Percentiles rank a stretch among this genome's conserved stretches.
phyloP scores from a whole-genome alignment of 2,113 vertebrate species.

The Heterocephalus glaber region DNA sequence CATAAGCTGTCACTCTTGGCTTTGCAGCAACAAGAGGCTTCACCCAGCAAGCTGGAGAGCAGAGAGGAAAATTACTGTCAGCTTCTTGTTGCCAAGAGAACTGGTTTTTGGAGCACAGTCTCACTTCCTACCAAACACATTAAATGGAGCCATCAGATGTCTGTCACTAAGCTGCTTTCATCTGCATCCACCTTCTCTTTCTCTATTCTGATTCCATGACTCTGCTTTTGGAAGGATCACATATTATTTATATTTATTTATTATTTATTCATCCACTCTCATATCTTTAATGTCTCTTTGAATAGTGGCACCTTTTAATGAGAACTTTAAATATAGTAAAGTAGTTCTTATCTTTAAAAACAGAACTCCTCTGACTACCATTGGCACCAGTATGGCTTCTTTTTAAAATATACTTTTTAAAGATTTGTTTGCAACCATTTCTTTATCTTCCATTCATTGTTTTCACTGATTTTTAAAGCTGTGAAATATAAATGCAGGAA shows the following conservation, averaged over 20 bases:
- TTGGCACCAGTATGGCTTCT: neutral
- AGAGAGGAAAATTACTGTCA: conserved; percentile 37
- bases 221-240: neutral
- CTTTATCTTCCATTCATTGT: neutral
- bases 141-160: conserved; percentile 64
- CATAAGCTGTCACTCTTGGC: conserved; percentile 44
- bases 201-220: neutral
- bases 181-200: neutral
- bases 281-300: neutral
- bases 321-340: neutral
- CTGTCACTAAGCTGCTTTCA: conserved; percentile 12
- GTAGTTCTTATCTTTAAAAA: conserved; percentile 20
- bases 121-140: conserved; percentile 19
- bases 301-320: neutral
- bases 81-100: conserved; percentile 56
- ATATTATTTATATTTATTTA: neutral
- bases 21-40: conserved; percentile 40
- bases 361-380: neutral
- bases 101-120: conserved; percentile 35
- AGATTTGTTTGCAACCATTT: neutral
- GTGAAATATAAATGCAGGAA: neutral
- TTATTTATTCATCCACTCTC: neutral
- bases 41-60: neutral
- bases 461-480: neutral
- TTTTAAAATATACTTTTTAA: neutral